Percentiles rank a stretch among this genome's conserved stretches.
Evolutionary conservation across 2,888 invertebrate genomes (phyloP).

Genomic region (Cantharis lateralis): DNA sequence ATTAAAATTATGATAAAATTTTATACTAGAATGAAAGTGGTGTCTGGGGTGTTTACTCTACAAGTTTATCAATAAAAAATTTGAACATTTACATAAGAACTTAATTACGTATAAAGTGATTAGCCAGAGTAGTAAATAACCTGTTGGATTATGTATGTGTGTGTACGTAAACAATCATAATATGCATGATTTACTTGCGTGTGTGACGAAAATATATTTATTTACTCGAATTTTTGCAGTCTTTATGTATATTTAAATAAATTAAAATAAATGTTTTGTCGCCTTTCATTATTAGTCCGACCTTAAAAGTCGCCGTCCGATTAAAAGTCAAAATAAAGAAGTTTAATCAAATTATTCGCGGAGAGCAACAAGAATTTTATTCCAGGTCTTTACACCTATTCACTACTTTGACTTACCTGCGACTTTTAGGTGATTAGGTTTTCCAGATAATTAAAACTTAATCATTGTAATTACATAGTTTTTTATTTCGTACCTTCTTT

Average conservation of each 20-base stretch:
- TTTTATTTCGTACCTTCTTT: no score
- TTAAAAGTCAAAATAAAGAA: no score
- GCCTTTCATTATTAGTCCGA: background rate
- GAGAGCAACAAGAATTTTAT: no score
- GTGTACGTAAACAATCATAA: background rate
- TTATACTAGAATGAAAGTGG: background rate
- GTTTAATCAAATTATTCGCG: no score
- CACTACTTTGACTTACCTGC: no score
- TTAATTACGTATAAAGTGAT: background rate
- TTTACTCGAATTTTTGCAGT: background rate
- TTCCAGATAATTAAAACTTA: no score
- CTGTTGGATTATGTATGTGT: background rate
- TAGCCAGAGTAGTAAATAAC: background rate
- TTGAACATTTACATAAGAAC: background rate
- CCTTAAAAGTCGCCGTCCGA: background rate
- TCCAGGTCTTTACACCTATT: no score
- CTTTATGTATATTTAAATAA: background rate
- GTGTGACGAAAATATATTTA: background rate
- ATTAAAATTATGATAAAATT: background rate
- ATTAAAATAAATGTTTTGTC: background rate
- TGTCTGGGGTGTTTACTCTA: background rate
- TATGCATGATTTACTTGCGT: background rate
- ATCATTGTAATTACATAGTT: no score
- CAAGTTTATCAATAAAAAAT: background rate
- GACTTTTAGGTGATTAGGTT: no score